These are phyloP conservation scores for Chamaea fasciata DNA, from an alignment of 2,113 vertebrate species.

Conservation along the genomic window DNA sequence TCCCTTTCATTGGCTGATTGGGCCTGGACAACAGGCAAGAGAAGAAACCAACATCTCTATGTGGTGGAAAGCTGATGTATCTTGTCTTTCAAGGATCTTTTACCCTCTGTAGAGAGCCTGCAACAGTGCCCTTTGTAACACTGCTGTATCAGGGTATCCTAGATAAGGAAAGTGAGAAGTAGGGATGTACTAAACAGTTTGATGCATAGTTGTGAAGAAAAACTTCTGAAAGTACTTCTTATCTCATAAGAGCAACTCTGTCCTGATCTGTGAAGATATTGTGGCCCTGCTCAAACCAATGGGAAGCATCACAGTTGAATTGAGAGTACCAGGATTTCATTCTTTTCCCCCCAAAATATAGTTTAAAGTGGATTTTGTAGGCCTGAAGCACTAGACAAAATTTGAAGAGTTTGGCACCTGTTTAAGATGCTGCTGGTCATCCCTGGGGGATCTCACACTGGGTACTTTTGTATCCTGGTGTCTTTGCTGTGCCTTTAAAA, in stretches of 20 bases:
- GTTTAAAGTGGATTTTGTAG: not conserved
- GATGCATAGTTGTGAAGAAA: not conserved
- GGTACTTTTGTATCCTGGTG: not conserved
- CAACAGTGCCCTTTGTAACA: not conserved
- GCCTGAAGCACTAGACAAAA: not conserved
- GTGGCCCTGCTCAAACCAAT: not conserved
- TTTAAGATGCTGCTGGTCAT: not conserved
- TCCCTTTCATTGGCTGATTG: not conserved
- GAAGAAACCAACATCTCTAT: not conserved
- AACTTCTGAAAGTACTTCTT: not conserved
- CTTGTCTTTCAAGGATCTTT: not conserved
- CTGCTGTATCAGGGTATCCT: not conserved
- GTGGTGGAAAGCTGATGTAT: not conserved
- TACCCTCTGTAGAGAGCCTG: not conserved
- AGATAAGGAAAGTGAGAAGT: not conserved
- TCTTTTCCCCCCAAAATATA: accelerated
- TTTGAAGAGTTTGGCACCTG: not conserved
- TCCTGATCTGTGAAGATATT: not conserved
- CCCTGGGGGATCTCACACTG: not conserved
- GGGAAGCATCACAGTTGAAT: not conserved
- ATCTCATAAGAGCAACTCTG: not conserved
- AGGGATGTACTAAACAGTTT: not conserved
- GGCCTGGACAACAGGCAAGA: not conserved
- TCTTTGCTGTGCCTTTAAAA: not conserved
- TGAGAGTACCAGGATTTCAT: not conserved